Evolutionary conservation across 2,888 invertebrate genomes (phyloP), one percentile per base, ranked within the genome.

Genomic region (Himalopsyche kuldschensis): DNA sequence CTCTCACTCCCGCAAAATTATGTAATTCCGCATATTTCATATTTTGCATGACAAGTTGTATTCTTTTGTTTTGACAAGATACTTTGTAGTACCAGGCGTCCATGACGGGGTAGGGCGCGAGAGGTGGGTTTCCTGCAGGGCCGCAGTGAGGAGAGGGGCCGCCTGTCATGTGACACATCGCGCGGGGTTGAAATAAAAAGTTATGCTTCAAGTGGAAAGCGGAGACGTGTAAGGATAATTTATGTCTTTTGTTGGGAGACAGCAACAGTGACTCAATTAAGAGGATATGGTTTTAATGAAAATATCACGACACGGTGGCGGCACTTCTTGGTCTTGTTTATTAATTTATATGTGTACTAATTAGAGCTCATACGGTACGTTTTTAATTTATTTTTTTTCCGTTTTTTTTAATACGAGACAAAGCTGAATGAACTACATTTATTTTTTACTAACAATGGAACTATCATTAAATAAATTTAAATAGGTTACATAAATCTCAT

Each of bases 1-100:
- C 77, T 82, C 84, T 83, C 78, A 84, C 79, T 82, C 82, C 75
- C 75, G 80, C 79, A 79, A 80, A 86, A 86, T 86, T 86, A 86
- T 85, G 84, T 86, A 86, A 86, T 86, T 85, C 84, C 86, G 86
- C 86, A 86, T 86, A 86, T 86, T 86, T 86, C 86, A 86, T 85
- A 85, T 86, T 86, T 84, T 84, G 84, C 83, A 76, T 85, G 86
- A 86, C 86, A 85, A 84, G 82, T 86, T 85, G 84, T 85, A 85
- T 85, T 85, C 85, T 85, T 85, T 85, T 84, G 85, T 84, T 84
- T 84, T 85, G 85, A 85, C 85, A 85, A 85, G 85, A 85, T 85
- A 84, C 85, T 85, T 85, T 85, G 85, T 82, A 81, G 84, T 32
- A 78, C 75, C 77, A 32, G 80, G 46, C 80, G 75, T 78, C 46